Conservation (phyloP, 2,888 invertebrate genomes). For the Alitta virens region DNA sequence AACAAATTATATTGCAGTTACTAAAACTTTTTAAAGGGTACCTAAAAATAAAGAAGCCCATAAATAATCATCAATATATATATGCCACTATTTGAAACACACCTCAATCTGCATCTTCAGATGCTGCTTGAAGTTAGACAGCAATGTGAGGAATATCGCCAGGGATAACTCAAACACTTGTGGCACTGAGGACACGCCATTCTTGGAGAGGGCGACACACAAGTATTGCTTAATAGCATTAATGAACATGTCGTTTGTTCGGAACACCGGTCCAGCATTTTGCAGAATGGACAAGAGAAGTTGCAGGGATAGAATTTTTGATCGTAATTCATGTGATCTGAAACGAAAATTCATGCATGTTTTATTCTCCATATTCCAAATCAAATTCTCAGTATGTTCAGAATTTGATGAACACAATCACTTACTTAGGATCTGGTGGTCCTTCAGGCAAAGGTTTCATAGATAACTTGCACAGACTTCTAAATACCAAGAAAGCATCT, state of each 20-base stretch:
- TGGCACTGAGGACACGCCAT: conserved; percentile 95
- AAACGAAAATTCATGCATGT: conserved; percentile 26
- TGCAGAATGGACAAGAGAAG: conserved; percentile 92
- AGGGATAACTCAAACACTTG: conserved; percentile 97
- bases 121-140: conserved; percentile 96
- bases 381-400: too few relatives aligned
- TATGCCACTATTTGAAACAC: too few relatives aligned
- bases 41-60: too few relatives aligned
- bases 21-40: too few relatives aligned
- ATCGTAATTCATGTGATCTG: conserved; percentile 80
- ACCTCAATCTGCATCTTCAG: conserved; percentile 99
- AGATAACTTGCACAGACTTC: conserved; percentile 94
- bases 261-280: conserved; percentile 93
- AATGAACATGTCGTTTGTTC: conserved; percentile 95
- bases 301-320: conserved; percentile 94
- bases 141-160: conserved; percentile 91
- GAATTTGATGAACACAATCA: background rate
- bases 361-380: too few relatives aligned
- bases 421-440: conserved; percentile 87
- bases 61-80: too few relatives aligned
- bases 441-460: conserved; percentile 94
- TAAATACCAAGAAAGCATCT: conserved; percentile 96
- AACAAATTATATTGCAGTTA: background rate
- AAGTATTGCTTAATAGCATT: conserved; percentile 97
- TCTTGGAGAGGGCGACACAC: conserved; percentile 97